Evolutionary conservation across 2,888 invertebrate species (phyloP), one percentile per base, ranked within the genome.

Genomic region (Chironomus tentans): DNA sequence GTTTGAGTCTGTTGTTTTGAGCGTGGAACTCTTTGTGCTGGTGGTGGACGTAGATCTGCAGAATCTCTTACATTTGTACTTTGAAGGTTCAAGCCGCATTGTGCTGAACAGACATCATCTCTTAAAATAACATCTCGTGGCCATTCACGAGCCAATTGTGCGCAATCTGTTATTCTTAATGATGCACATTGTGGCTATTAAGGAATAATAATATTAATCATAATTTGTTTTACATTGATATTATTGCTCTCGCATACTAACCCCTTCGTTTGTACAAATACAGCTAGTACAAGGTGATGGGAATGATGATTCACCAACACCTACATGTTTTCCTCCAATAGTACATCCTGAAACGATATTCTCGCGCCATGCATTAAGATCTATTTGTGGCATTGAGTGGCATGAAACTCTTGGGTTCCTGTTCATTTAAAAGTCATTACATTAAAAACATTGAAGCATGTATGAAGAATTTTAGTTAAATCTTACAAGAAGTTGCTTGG

Each of bases 231-330:
- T n/a, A 46, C 61, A 47, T 50, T 50, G 24, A 48, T 10, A 38
- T 38, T 38, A 10, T n/a, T n/a, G n/a, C 7, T 38, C 38, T 72
- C 4, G 1, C 6, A 50, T 10, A 72, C 89, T 89, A 85, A 94
- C 94, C 81, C 95, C 95, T 84, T 94, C 93, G 18, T 86, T 85
- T 7, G 93, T 91, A 81, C 95, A 95, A 77, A 94, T 90, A 81
- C 95, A 95, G 76, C 93, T 93, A 0, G 94, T 95, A 82, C 95
- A 95, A 2, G 95, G 95, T n/a, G 92, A 91, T 0, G 94, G 94
- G 84, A 95, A 92, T 22, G 92, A 92, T 0, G 93, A 92, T 78
- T 92, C 92, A 0, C 95, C 94, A 4, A 94, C 88, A 4, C 90
- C 88, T 5, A 94, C 91, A 77, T 91, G 90, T 46, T 91, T 87